Conservation (phyloP, 2,888 invertebrate species). For the Schizotus pectinicornis region DNA sequence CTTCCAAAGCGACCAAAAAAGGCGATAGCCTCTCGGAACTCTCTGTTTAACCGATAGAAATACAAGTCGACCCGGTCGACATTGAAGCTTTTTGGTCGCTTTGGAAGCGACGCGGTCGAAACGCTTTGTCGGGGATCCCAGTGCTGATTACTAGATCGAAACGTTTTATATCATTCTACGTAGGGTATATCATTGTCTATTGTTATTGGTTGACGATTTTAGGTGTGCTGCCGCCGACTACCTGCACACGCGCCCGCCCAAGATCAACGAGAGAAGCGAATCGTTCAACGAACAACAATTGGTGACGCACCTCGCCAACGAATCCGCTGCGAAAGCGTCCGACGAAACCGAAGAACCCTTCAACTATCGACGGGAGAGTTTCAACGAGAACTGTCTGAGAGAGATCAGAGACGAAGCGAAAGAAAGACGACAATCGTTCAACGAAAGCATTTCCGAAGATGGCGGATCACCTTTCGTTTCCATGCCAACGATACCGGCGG, state of each 20-base stretch:
- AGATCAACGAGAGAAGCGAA: constrained; percentile 55
- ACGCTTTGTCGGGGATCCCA: too few relatives aligned
- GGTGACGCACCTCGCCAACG: constrained; percentile 44
- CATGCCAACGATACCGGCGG: constrained; percentile 63
- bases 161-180: too few relatives aligned
- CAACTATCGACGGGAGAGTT: constrained; percentile 53
- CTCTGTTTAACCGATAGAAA: too few relatives aligned
- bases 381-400: constrained; percentile 56
- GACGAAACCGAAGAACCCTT: constrained; percentile 38
- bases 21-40: too few relatives aligned
- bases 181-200: too few relatives aligned
- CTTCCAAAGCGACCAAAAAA: too few relatives aligned
- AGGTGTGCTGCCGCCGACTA: constrained; percentile 9
- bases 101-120: too few relatives aligned
- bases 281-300: constrained; percentile 55
- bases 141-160: too few relatives aligned
- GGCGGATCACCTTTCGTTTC: constrained; percentile 60
- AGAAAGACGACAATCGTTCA: constrained; percentile 47
- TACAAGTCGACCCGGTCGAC: too few relatives aligned
- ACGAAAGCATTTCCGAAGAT: constrained; percentile 49
- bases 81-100: too few relatives aligned
- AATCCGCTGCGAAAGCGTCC: constrained; percentile 9
- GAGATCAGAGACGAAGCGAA: constrained; percentile 47
- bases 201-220: too few relatives aligned
- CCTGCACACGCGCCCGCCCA: constrained; percentile 42